These are phyloP conservation scores for Bucorvus abyssinicus DNA, from an alignment of 2,797 vertebrate species.

Conservation along the genomic window DNA sequence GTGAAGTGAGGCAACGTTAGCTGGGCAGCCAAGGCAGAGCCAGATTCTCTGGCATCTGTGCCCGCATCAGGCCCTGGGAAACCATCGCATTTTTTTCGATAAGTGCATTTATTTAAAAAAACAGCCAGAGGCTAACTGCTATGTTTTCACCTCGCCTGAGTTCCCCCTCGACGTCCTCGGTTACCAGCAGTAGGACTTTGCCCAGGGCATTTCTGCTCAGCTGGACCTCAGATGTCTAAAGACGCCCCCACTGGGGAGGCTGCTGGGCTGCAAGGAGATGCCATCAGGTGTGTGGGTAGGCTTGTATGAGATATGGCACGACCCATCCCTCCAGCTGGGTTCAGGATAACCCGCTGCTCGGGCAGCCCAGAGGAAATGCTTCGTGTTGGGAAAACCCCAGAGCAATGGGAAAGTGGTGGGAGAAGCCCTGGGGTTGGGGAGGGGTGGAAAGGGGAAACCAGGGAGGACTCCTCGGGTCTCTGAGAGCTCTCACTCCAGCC, in stretches of 20 bases:
- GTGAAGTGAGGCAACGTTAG: accelerated
- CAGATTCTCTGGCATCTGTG: accelerated
- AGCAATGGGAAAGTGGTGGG: not conserved
- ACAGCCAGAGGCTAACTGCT: not conserved
- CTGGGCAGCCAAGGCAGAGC: not conserved
- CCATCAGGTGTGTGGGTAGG: not conserved
- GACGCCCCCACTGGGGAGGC: not conserved
- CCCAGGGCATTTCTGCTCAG: not conserved
- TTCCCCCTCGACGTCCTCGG: not conserved
- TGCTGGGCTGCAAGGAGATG: not conserved
- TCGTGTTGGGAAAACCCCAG: not conserved
- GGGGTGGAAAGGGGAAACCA: not conserved
- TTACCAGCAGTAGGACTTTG: not conserved
- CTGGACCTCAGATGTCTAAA: not conserved
- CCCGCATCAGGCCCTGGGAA: not conserved
- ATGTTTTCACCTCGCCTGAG: not conserved
- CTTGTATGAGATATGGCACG: not conserved
- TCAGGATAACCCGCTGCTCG: not conserved
- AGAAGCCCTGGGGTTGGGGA: not conserved
- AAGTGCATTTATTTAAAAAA: not conserved
- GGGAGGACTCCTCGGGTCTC: accelerated
- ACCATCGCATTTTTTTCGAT: not conserved
- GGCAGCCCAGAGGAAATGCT: not conserved
- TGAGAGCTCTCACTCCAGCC: not conserved
- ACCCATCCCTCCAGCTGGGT: not conserved